phyloP scores from a whole-genome alignment of 2,888 invertebrate genomes.

The Drosophila ezoana region DNA sequence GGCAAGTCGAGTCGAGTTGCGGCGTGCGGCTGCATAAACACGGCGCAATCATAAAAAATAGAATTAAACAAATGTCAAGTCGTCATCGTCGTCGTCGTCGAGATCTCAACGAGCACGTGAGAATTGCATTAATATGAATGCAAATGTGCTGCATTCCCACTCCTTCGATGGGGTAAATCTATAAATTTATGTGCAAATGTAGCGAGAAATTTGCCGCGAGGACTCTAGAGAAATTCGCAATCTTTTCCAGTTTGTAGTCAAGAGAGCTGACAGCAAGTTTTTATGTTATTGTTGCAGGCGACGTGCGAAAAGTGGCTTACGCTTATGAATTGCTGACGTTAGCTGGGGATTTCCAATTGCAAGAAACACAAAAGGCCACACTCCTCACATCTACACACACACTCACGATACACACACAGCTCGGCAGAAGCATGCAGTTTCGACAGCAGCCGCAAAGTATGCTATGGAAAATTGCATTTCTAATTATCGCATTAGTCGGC shows the following conservation, averaged over 20 bases:
- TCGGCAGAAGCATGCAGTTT: constrained; percentile 56
- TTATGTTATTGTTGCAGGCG: constrained; percentile 66
- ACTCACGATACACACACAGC: neutral
- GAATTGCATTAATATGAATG: constrained; percentile 80
- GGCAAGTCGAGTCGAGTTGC: constrained; percentile 22
- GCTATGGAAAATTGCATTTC: constrained; percentile 83
- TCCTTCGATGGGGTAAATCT: constrained; percentile 55
- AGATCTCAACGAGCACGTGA: constrained; percentile 72
- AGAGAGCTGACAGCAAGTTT: constrained; percentile 70
- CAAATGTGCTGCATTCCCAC: constrained; percentile 55
- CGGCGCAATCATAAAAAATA: constrained; percentile 72
- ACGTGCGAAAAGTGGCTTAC: constrained; percentile 72
- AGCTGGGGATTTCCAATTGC: constrained; percentile 61
- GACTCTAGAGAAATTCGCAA: constrained; percentile 68
- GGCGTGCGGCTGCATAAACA: constrained; percentile 72
- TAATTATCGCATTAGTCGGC: constrained; percentile 84
- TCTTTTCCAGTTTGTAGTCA: constrained; percentile 52
- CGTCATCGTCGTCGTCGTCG: constrained; percentile 20
- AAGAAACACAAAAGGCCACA: constrained; percentile 14
- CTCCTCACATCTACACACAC: constrained; percentile 2
- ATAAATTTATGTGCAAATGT: constrained; percentile 78
- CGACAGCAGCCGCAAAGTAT: constrained; percentile 74
- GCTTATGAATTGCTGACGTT: constrained; percentile 81
- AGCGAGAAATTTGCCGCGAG: constrained; percentile 56
- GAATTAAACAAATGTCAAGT: constrained; percentile 74